A percentile compares a stretch with the other conserved stretches of the same genome.
Conservation (phyloP, 2,888 invertebrate species). For the Megalurothrips usitatus region DNA sequence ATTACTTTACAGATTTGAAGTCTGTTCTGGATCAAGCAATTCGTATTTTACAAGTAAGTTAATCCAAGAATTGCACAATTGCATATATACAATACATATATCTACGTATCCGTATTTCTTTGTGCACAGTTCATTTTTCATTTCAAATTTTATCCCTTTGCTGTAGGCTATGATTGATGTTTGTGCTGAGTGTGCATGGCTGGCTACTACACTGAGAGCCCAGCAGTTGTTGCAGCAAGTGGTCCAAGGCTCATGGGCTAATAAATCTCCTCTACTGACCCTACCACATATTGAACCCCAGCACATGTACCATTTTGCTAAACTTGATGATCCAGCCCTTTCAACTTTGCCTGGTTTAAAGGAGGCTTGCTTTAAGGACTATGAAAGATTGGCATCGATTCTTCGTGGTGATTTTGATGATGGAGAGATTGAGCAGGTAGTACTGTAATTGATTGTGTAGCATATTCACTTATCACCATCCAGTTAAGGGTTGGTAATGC, state of each 20-base stretch:
- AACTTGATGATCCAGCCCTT: constrained; percentile 34
- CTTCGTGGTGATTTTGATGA: constrained; percentile 62
- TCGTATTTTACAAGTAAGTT: constrained; percentile 77
- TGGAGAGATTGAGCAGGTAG: constrained; percentile 65
- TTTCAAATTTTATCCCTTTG: constrained; percentile 32
- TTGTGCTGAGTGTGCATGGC: constrained; percentile 85
- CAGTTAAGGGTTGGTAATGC: constrained; percentile 12
- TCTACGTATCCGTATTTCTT: constrained; percentile 15
- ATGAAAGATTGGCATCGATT: constrained; percentile 57
- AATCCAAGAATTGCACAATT: background rate
- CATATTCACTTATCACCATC: too few relatives aligned
- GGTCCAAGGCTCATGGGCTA: constrained; percentile 85
- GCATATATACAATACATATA: too few relatives aligned
- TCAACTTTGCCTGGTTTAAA: constrained; percentile 57
- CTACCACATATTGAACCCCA: constrained; percentile 70
- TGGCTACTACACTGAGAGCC: constrained; percentile 70
- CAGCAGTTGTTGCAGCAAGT: constrained; percentile 83
- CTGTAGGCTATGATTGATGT: constrained; percentile 93
- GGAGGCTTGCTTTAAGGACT: constrained; percentile 52
- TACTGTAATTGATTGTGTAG: too few relatives aligned
- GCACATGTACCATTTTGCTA: constrained; percentile 56
- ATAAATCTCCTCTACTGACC: constrained; percentile 66
- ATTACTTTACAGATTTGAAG: constrained; percentile 94
- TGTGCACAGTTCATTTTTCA: constrained; percentile 10
- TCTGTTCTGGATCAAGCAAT: constrained; percentile 95